Evolutionary conservation across 2,888 invertebrate genomes (phyloP).

Genomic region (Eristalinus aeneus): DNA sequence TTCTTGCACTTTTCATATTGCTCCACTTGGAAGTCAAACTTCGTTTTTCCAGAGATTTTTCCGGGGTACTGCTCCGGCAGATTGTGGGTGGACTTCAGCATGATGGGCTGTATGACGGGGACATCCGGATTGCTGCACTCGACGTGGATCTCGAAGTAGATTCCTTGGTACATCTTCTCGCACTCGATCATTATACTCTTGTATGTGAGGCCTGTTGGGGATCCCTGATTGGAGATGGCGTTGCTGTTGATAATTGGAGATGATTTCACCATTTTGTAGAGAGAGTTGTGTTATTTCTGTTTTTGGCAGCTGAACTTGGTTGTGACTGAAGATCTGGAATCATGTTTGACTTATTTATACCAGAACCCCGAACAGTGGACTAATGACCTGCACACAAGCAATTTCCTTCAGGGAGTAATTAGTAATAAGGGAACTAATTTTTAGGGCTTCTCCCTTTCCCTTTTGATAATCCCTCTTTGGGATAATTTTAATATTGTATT

Average conservation of each 20-base stretch:
- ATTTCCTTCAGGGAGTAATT: too few relatives aligned
- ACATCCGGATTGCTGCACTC: background rate
- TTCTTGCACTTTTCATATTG: background rate
- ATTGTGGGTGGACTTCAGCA: background rate
- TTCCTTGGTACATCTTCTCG: background rate
- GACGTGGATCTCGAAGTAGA: background rate
- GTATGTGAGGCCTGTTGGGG: background rate
- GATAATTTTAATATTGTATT: too few relatives aligned
- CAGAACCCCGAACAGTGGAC: background rate
- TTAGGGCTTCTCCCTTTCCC: too few relatives aligned
- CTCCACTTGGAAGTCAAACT: background rate
- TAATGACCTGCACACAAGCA: background rate
- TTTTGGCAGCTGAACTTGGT: background rate
- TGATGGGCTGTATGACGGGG: background rate
- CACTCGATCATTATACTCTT: background rate
- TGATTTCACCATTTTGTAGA: background rate
- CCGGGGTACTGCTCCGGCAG: background rate
- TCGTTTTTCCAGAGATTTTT: background rate
- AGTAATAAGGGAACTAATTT: too few relatives aligned
- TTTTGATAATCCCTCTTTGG: too few relatives aligned
- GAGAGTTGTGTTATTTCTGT: background rate
- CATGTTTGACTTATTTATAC: background rate
- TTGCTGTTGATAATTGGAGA: background rate
- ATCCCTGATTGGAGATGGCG: background rate
- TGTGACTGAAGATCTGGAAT: background rate